Evolutionary conservation across 2,797 vertebrate genomes (phyloP), one percentile per base, ranked within the genome.

Genomic region (Diplodus sargus): DNA sequence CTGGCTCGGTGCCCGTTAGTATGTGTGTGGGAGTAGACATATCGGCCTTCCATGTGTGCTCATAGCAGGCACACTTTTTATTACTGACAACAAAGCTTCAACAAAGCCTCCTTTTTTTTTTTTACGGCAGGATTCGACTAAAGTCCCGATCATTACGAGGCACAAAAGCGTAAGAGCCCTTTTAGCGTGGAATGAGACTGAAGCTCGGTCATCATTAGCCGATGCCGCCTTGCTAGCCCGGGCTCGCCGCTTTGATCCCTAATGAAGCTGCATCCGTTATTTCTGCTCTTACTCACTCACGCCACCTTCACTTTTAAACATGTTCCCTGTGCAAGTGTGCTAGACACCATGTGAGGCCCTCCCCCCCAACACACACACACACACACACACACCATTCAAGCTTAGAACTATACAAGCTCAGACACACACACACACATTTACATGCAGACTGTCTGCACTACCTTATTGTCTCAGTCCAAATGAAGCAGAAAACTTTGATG

Each of bases 1-100:
- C 84, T 87, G 87, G 85, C 80, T 81, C 17, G 22, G 70, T 80
- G 84, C 84, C 83, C 22, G 62, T 87, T 82, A 77, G 85, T 69
- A 63, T 82, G 85, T 83, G 89, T 87, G 90, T 90, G 88, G 88
- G 88, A 87, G 84, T 53, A 30, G 83, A 90, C 58, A 71, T 90
- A 82, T 85, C 79, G 78, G 83, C 78, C 83, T 65, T 90, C 82
- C 87, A 91, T 93, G 87, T 92, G 90, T 79, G 85, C 86, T 87
- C 87, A 61, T 91, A 92, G 90, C 91, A 93, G 93, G 93, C 92
- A 85, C 84, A 89, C 84, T 90, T 93, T 90, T 95, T 94, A 93
- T 91, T 90, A 78, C 87, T 79, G 82, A 93, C 93, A 94, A 94
- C 93, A 95, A 94, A 94, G 93, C 91, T 89, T 81, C 82, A 87